These are phyloP conservation scores for Labia minor DNA, from an alignment of 2,888 invertebrate species.

Conservation along the genomic window DNA sequence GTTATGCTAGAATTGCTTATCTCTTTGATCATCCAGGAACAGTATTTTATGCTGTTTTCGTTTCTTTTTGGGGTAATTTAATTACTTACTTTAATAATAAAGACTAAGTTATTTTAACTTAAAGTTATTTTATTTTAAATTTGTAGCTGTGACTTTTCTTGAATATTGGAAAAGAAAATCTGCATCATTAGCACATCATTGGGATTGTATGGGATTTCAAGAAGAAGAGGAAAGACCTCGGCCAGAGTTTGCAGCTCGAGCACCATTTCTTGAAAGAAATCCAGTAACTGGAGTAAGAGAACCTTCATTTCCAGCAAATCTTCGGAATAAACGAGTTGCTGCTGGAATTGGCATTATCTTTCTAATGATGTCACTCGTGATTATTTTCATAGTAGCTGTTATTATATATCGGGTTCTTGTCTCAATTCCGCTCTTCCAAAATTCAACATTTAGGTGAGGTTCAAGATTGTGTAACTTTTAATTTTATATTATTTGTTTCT, in stretches of 20 bases:
- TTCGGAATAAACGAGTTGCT: conserved; percentile 40
- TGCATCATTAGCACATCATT: conserved; percentile 43
- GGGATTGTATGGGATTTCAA: conserved; percentile 46
- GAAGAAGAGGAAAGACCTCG: conserved; percentile 45
- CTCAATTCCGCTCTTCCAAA: conserved; percentile 43
- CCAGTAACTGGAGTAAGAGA: conserved; percentile 45
- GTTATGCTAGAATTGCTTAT: conserved; percentile 40
- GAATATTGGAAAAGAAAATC: conserved; percentile 48
- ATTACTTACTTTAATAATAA: no score
- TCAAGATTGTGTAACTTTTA: no score
- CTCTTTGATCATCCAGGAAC: conserved; percentile 48
- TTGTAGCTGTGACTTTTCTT: conserved; percentile 44
- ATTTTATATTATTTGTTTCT: no score
- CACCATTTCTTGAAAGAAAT: conserved; percentile 41
- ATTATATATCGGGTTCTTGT: conserved; percentile 45
- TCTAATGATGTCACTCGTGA: conserved; percentile 43
- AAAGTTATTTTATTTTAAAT: no score
- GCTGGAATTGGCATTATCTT: conserved; percentile 43
- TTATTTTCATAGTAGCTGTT: conserved; percentile 46
- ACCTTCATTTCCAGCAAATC: conserved; percentile 40
- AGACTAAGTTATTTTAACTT: no score
- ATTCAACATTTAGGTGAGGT: conserved; percentile 31
- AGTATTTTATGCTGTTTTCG: conserved; percentile 43
- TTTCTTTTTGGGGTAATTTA: conserved; percentile 43
- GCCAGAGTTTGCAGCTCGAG: conserved; percentile 44